Conservation (phyloP, 2,888 invertebrate genomes). For the Hemaris fuciformis region DNA sequence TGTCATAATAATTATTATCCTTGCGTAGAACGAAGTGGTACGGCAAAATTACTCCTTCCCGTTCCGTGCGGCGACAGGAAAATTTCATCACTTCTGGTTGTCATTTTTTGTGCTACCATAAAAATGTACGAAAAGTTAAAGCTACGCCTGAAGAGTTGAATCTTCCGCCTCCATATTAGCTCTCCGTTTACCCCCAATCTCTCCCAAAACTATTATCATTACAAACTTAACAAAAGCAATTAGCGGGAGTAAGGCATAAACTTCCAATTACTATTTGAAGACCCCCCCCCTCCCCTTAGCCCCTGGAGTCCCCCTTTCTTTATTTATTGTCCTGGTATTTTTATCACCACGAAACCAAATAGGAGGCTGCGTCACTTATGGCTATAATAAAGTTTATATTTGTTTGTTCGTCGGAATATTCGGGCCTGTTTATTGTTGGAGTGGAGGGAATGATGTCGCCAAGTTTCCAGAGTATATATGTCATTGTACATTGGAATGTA, state of each 20-base stretch:
- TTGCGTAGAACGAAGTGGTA: no score
- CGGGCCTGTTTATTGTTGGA: background rate
- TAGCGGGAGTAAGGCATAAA: background rate
- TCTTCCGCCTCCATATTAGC: background rate
- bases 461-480: background rate
- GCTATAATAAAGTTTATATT: conserved; percentile 28
- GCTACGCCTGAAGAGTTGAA: no score
- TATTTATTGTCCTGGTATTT: background rate
- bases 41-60: no score
- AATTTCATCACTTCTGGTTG: no score
- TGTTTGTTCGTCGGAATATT: conserved; percentile 21
- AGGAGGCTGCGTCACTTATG: background rate
- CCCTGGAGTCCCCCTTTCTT: background rate
- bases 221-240: background rate
- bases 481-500: no score
- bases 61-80: no score
- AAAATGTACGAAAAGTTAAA: no score
- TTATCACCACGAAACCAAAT: background rate
- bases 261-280: no score
- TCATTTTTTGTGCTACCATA: no score
- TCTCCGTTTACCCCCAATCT: background rate
- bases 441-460: no score
- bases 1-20: no score
- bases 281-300: background rate
- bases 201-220: background rate